A percentile compares a stretch with the other conserved stretches of the same genome.
Evolutionary conservation across 2,797 vertebrate species (phyloP).

Genomic region (Numenius phaeopus): DNA sequence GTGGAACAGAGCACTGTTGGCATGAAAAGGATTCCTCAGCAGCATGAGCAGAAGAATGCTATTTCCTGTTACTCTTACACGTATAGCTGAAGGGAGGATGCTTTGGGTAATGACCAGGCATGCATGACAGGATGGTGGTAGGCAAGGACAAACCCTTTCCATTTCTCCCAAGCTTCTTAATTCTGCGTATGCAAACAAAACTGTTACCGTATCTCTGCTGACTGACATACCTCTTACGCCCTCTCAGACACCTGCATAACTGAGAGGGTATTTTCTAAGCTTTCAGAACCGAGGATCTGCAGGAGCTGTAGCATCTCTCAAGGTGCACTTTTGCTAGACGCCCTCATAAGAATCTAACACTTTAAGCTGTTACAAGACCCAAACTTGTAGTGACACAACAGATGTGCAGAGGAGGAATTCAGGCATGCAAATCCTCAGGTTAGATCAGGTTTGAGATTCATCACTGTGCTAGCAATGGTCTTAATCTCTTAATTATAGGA

Average conservation of each 20-base stretch:
- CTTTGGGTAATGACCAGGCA: neutral
- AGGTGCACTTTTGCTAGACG: neutral
- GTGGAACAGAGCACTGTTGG: neutral
- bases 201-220: neutral
- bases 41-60: neutral
- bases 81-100: neutral
- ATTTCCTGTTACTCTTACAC: neutral
- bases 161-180: neutral
- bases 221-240: neutral
- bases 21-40: neutral
- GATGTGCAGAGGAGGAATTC: neutral
- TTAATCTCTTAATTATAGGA: conserved; percentile 5
- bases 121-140: neutral
- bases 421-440: neutral
- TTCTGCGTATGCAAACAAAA: neutral
- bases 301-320: neutral
- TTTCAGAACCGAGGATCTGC: neutral
- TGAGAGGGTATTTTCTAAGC: neutral
- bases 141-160: neutral
- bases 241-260: neutral
- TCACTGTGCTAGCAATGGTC: neutral
- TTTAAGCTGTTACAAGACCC: neutral
- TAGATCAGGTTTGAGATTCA: neutral
- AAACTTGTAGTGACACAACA: neutral
- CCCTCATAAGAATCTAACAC: neutral